These are phyloP conservation scores for Trachythela sp. DNA, from an alignment of 64 coral and sea anemone genomes.

Conservation along the genomic window DNA sequence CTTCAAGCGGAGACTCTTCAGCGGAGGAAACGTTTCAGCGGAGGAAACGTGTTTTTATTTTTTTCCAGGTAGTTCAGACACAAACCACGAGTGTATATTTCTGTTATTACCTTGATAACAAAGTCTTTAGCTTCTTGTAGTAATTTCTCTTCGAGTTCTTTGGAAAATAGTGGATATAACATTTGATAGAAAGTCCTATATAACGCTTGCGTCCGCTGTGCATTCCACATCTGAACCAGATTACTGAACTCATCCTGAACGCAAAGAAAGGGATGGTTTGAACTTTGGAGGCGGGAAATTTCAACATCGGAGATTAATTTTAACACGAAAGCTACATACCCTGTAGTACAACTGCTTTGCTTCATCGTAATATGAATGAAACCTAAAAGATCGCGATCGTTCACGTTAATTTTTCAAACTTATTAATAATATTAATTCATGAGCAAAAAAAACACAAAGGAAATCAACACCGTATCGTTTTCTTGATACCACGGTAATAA, in stretches of 20 bases:
- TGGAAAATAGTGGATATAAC: constrained; percentile 88
- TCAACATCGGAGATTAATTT: neutral
- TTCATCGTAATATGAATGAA: constrained; percentile 88
- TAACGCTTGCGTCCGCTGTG: constrained; percentile 80
- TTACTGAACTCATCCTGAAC: constrained; percentile 96
- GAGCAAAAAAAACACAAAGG: too few relatives aligned
- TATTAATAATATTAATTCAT: too few relatives aligned
- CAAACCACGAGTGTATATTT: neutral
- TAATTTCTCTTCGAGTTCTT: constrained; percentile 83
- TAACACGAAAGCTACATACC: constrained; percentile 28
- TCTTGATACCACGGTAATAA: too few relatives aligned
- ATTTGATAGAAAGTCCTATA: constrained; percentile 78
- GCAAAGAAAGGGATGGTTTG: neutral
- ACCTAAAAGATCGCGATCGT: constrained; percentile 20
- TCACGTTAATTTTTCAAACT: too few relatives aligned
- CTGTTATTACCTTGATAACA: constrained; percentile 62
- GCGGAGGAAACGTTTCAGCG: too few relatives aligned
- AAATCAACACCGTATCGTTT: too few relatives aligned
- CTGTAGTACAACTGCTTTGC: constrained; percentile 92
- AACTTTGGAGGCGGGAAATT: neutral
- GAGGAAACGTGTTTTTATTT: too few relatives aligned
- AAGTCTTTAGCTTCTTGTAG: constrained; percentile 76
- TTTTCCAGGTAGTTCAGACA: too few relatives aligned
- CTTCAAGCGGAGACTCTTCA: too few relatives aligned
- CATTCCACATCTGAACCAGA: constrained; percentile 94